Evolutionary conservation across 2,113 vertebrate species (phyloP).

Genomic region (Solea solea): DNA sequence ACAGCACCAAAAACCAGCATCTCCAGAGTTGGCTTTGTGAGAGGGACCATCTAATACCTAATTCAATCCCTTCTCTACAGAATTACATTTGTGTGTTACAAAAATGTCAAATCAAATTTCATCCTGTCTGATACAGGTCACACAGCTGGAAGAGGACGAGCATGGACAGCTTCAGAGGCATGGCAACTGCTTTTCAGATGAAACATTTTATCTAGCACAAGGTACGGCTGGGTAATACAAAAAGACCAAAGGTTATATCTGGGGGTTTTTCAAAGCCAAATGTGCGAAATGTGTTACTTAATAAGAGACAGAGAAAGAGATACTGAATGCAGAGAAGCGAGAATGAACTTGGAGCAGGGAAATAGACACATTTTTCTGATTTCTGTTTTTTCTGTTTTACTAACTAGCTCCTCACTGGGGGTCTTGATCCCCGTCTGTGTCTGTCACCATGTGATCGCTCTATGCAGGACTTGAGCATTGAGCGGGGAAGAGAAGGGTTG

Average conservation of each 20-base stretch:
- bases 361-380: too few relatives aligned
- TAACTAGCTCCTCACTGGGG: too few relatives aligned
- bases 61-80: constrained; percentile 38
- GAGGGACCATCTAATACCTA: constrained; percentile 40
- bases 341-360: too few relatives aligned
- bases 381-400: too few relatives aligned
- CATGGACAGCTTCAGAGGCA: constrained; percentile 18
- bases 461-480: too few relatives aligned
- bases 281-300: neutral
- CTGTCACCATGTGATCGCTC: too few relatives aligned
- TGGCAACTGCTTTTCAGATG: constrained; percentile 4
- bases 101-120: constrained; percentile 26
- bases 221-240: neutral
- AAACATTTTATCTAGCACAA: constrained; percentile 7
- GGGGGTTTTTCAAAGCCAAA: too few relatives aligned
- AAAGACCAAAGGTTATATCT: neutral
- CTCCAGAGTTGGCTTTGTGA: constrained; percentile 1
- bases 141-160: neutral
- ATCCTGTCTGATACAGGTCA: constrained; percentile 21
- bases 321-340: too few relatives aligned
- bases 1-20: neutral
- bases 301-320: too few relatives aligned
- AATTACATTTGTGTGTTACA: constrained; percentile 34
- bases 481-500: too few relatives aligned
- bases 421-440: too few relatives aligned